phyloP scores from a whole-genome alignment of 2,888 invertebrate species.

The Cephus pulcher region DNA sequence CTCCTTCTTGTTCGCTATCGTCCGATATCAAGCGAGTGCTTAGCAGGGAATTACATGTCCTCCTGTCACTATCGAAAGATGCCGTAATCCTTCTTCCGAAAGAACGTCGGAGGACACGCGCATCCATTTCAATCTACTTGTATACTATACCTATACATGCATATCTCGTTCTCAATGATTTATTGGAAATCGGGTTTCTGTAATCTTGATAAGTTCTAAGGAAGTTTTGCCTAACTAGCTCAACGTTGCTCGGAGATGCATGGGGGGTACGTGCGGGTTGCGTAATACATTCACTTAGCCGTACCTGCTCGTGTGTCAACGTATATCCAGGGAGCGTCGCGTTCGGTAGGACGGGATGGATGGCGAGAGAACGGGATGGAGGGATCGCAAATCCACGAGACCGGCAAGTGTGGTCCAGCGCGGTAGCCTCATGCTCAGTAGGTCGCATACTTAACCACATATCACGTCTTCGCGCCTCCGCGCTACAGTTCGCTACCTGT shows the following conservation, averaged over 20 bases:
- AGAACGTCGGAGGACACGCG: not conserved
- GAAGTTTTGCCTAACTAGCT: slow-evolving; percentile 25
- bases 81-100: not conserved
- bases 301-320: not conserved
- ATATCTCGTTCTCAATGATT: not conserved
- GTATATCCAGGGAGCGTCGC: slow-evolving; percentile 2
- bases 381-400: slow-evolving; percentile 23
- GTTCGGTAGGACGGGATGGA: not conserved
- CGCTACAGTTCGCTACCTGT: slow-evolving; percentile 7
- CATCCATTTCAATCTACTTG: not conserved
- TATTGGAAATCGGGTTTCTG: not conserved
- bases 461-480: slow-evolving; percentile 15
- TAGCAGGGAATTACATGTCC: not conserved
- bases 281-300: not conserved
- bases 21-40: not conserved
- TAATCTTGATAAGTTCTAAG: slow-evolving; percentile 3
- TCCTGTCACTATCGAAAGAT: not conserved
- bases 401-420: slow-evolving; percentile 19
- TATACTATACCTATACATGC: not conserved
- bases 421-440: slow-evolving; percentile 26
- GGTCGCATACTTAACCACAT: slow-evolving; percentile 30
- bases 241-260: not conserved
- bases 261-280: not conserved
- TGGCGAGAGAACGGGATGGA: slow-evolving; percentile 15
- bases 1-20: not conserved